Percentiles rank a stretch among this genome's conserved stretches.
These are phyloP conservation scores for Euura lappo DNA, from an alignment of 1,140 invertebrate genomes.

Conservation along the genomic window DNA sequence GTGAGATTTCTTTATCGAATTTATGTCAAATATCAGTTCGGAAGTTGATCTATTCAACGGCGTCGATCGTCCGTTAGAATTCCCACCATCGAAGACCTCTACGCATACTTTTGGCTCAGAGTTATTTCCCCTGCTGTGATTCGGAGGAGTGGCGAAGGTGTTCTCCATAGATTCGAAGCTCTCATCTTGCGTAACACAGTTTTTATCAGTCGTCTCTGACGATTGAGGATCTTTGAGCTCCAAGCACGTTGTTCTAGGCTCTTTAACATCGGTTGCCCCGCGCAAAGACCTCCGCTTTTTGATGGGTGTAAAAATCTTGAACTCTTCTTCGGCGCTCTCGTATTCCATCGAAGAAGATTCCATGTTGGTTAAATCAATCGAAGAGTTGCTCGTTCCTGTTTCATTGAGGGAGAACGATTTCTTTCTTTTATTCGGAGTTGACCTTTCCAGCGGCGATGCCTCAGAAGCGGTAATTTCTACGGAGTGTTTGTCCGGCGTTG, in stretches of 20 bases:
- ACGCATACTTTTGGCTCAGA: background rate
- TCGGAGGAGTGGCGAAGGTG: background rate
- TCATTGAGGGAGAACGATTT: constrained; percentile 16
- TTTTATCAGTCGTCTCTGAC: background rate
- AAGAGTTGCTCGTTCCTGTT: background rate
- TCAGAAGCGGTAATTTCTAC: constrained; percentile 19
- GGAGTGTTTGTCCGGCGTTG: constrained; percentile 12
- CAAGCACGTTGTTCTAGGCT: background rate
- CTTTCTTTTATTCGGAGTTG: constrained; percentile 40
- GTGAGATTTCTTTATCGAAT: constrained; percentile 53
- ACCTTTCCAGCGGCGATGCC: background rate
- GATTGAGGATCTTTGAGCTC: too few species aligned
- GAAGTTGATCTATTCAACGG: constrained; percentile 37
- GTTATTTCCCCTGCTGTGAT: background rate
- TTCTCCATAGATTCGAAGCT: constrained; percentile 1
- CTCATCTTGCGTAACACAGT: background rate
- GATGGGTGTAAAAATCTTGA: constrained; percentile 52
- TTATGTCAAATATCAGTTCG: constrained; percentile 38
- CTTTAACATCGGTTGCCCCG: background rate
- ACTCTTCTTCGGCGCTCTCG: constrained; percentile 35
- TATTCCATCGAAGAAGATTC: constrained; percentile 12
- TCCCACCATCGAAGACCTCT: background rate
- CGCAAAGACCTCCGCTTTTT: constrained; percentile 38
- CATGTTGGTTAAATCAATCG: background rate
- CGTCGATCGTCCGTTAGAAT: constrained; percentile 34